Evolutionary conservation across 2,113 vertebrate species (phyloP).

Genomic region (Myotis brandtii): DNA sequence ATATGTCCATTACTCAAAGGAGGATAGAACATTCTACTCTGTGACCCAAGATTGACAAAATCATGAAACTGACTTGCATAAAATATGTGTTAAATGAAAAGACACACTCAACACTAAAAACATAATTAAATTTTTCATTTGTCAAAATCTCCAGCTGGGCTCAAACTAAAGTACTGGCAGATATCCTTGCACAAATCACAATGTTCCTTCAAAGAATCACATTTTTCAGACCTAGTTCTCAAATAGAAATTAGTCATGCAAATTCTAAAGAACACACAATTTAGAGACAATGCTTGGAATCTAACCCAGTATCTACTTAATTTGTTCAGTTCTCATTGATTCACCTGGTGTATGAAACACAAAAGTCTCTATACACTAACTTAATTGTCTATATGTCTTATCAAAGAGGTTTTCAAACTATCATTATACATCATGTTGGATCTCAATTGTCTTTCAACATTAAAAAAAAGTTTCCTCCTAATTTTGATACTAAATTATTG

Average conservation of each 20-base stretch:
- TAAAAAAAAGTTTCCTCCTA: background rate
- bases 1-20: background rate
- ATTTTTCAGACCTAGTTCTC: background rate
- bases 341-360: background rate
- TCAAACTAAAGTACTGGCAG: background rate
- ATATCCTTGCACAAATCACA: background rate
- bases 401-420: background rate
- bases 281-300: constrained; percentile 7
- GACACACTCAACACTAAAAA: background rate
- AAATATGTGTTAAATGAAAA: constrained; percentile 50
- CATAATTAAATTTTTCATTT: background rate
- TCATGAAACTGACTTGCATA: background rate
- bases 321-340: constrained; percentile 14
- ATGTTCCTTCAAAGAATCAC: background rate
- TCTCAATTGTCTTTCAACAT: background rate
- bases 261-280: background rate
- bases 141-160: background rate
- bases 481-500: constrained; percentile 19
- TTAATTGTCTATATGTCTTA: background rate
- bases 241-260: background rate
- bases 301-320: background rate
- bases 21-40: constrained; percentile 15
- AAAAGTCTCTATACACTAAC: background rate
- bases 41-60: constrained; percentile 22
- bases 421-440: background rate